Evolutionary conservation across 2,797 vertebrate genomes (phyloP), one percentile per base, ranked within the genome.

Genomic region (Corythornis leucogaster): DNA sequence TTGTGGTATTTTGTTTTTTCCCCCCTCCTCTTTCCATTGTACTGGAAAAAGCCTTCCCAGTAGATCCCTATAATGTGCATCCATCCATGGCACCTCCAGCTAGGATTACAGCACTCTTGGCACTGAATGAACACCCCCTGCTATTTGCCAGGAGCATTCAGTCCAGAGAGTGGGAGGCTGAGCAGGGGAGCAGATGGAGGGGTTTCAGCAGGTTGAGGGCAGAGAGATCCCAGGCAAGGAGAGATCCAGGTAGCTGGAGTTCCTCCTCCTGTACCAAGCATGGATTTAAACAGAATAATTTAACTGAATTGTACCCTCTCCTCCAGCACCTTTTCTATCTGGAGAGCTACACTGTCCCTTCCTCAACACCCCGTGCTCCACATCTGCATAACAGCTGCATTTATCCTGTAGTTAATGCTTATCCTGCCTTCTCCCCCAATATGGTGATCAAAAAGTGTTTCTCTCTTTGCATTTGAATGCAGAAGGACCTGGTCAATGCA

Each of bases 41-140:
- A 2, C 35, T 24, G 40, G 33, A 57, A 84, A 53, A 38, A 55
- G 13, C 48, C 25, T 57, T 1, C 40, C 15, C 13, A 28, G 12
- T 46, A 31, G 25, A 5, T n/a, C 5, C 5, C 8, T 30, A 15
- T 1, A 18, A 4, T 12, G 28, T 2, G 8, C 8, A 14, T 12
- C 16, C n/a, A 25, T 53, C 43, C 81, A 50, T 58, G 45, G 57
- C 57, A 85, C 58, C 70, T 87, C 62, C 62, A 50, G 24, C 63
- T 33, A 25, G 61, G 50, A 26, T 63, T 54, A 30, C 50, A 55
- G 62, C 48, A 12, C 62, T 30, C 1, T 22, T 63, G 50, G 66
- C 75, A 62, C 59, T 59, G 54, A 79, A 26, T 40, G 82, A 64
- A 61, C 31, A 61, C 15, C 20, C 67, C 43, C 15, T 82, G 74